Evolutionary conservation across 1,140 invertebrate species (phyloP), one percentile per base, ranked within the genome.

Genomic region (Hyles vespertilio): DNA sequence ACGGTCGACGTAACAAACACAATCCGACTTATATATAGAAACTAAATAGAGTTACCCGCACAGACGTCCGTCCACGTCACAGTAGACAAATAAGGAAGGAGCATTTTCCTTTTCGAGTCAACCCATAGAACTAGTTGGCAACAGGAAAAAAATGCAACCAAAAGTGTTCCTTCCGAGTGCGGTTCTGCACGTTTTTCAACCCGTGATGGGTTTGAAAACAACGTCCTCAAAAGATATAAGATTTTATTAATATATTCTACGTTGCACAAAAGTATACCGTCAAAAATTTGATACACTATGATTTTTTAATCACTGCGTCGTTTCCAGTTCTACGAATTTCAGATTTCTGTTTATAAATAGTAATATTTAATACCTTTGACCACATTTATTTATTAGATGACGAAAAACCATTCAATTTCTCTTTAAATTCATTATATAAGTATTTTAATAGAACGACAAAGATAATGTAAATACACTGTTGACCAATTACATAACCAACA

Each of bases 31-130:
- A 75, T 70, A 76, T 80, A 76, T 75, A 61, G 74, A 74, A 81
- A 79, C 69, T 70, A 80, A 81, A 80, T 77, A 77, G 67, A 81
- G 70, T 75, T 76, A 75, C 63, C 69, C 57, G 67, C 72, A 63
- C 67, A 60, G 47, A 45, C 22, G 56, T 69, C 47, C 47, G 73
- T 74, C 65, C 65, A 72, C 73, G 76, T 81, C 76, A 81, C 73
- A 77, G 81, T 84, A 77, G 78, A 81, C 79, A 79, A 84, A 84
- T 82, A 81, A 75, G 77, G 73, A 81, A 77, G 74, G 65, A 74
- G 10, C 69, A 65, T 70, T 79, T 78, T 72, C 70, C 70, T 70
- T 74, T 75, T 56, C 49, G 58, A 65, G 47, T 46, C 59, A 66
- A 59, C 59, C 59, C 46, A 52, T 60, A 36, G 64, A 65, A 58